Conservation (phyloP, 2,888 invertebrate species). For the Lasioglossum malachurum region DNA sequence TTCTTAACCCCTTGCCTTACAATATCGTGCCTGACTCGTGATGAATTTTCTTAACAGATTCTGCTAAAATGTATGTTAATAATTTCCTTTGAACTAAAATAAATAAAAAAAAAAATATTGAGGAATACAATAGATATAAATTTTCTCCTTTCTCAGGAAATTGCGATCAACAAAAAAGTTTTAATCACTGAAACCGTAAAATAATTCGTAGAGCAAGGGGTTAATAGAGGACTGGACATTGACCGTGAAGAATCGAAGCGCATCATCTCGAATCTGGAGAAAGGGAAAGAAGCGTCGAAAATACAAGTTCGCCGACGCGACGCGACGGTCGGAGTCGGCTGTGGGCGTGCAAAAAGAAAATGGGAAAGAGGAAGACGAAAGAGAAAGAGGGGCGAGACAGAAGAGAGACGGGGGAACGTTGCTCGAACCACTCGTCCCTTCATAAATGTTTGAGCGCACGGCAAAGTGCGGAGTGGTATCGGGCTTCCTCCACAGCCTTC, state of each 20-base stretch:
- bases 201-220: no score
- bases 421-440: slow-evolving; percentile 16
- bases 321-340: neutral
- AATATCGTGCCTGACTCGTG: no score
- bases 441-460: slow-evolving; percentile 32
- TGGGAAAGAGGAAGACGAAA: neutral
- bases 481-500: slow-evolving; percentile 49
- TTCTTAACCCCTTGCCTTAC: no score
- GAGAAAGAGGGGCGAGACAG: neutral
- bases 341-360: neutral
- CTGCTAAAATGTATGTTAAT: no score
- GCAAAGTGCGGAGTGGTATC: slow-evolving; percentile 31
- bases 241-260: neutral
- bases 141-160: no score
- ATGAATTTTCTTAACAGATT: no score
- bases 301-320: neutral
- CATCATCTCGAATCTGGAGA: neutral
- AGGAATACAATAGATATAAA: no score
- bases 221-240: neutral
- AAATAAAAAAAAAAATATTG: no score
- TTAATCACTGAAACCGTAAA: no score
- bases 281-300: neutral
- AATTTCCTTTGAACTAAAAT: no score
- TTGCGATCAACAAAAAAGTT: no score
- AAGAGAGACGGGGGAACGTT: slow-evolving; percentile 13